Base-by-base conservation (phyloP, 1,140 invertebrate species). In the Glossosoma conforme region DNA sequence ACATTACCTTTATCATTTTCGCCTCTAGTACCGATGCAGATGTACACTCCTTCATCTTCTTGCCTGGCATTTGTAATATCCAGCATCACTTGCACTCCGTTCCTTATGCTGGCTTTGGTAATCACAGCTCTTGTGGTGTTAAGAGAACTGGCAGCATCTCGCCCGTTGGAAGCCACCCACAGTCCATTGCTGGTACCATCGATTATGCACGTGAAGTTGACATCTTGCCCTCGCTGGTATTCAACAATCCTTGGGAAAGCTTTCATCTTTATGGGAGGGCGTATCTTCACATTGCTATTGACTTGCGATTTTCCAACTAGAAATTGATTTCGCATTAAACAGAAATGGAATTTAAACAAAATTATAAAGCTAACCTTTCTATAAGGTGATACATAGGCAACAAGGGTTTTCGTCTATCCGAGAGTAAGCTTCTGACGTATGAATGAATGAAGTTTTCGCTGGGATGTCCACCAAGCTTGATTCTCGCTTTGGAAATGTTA, bases 191-290 rank as follows among this genome's bases (percentile, higher is more conserved):
- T 33, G 1, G 56, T 25, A 2, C 56, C 56, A 24, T 37, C 25
- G 17, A 54, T 51, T 11, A 37, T 47, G 32, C 56, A 58, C 0
- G 42, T 40, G 21, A 58, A 53, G 11, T 30, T 32, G 9, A 58
- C 19, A 1, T 21, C 10, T 2, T 44, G 46, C 2, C 47, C 47
- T 5, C 14, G 19, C 43, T 50, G 25, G 24, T 15, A 58, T 24
- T 58, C 47, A 11, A 54, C 33, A 6, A 50, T 44, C 17, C 21
- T 25, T 0, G 52, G 52, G 13, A 32, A 50, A 2, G 33, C 44
- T 17, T 51, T 8, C 4, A 58, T 32, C 37, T 46, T 58, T 20
- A 58, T 10, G 1, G 45, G 43, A 11, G 47, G 42, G 8, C 50
- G 36, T 21, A 54, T 20, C 2, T 45, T 49, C 0, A 58, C n/a